These are phyloP conservation scores for Rhabditoides inermis DNA, from an alignment of 2,888 invertebrate genomes.

Conservation along the genomic window DNA sequence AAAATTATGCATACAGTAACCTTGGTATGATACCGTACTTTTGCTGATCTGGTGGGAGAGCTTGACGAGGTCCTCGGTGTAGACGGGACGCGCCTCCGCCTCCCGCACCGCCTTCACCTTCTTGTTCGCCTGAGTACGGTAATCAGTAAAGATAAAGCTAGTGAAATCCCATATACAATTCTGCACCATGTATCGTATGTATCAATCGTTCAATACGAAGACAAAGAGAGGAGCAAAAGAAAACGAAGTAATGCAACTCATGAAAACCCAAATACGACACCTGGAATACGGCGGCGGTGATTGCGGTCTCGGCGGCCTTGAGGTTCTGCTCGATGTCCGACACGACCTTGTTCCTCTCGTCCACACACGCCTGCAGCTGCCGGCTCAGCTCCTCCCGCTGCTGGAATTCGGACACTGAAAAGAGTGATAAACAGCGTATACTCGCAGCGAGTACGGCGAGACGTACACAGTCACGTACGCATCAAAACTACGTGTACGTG, in stretches of 20 bases:
- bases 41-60: conserved; percentile 43
- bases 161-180: no score
- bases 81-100: conserved; percentile 30
- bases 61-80: conserved; percentile 41
- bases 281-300: conserved; percentile 31
- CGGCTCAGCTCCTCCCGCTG: conserved; percentile 34
- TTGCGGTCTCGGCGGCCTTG: conserved; percentile 27
- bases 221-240: background rate
- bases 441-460: no score
- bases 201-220: background rate
- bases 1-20: no score
- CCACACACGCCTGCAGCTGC: conserved; percentile 22
- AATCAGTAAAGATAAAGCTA: background rate
- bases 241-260: background rate
- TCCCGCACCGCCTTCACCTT: conserved; percentile 30
- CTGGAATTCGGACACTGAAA: conserved; percentile 31
- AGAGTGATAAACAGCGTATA: no score
- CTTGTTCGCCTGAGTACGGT: conserved; percentile 35
- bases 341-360: conserved; percentile 28
- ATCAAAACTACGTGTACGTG: background rate
- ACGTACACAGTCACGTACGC: no score
- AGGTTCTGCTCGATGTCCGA: conserved; percentile 24
- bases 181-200: no score
- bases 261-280: conserved; percentile 12
- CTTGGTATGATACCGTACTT: no score